These are phyloP conservation scores for Nasonia oneida DNA, from an alignment of 2,888 invertebrate genomes.

Conservation along the genomic window DNA sequence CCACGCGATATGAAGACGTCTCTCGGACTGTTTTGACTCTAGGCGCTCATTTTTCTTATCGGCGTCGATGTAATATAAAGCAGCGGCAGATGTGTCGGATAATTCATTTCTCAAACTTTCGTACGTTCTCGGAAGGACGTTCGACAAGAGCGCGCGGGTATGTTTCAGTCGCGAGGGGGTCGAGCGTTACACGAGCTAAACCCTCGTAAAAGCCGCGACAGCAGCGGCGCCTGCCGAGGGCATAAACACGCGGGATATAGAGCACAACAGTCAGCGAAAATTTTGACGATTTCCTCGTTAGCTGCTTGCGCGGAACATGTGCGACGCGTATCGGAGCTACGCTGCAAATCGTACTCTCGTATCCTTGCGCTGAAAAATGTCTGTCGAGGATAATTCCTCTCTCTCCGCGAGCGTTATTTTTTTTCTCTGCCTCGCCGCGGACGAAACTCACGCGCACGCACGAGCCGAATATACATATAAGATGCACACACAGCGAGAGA, in stretches of 20 bases:
- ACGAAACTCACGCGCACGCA: not conserved
- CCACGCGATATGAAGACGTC: not conserved
- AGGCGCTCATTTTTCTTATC: slow-evolving; percentile 20
- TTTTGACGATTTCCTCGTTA: slow-evolving; percentile 47
- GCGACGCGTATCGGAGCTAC: not conserved
- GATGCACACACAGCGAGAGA: not conserved
- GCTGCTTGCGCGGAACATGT: not conserved
- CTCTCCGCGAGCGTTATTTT: slow-evolving; percentile 4
- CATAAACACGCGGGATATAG: slow-evolving; percentile 63
- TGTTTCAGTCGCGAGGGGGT: not conserved
- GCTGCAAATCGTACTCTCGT: not conserved
- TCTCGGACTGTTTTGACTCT: not conserved
- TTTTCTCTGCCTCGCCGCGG: not conserved
- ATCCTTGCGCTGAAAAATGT: not conserved
- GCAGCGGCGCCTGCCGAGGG: slow-evolving; percentile 63
- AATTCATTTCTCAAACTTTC: slow-evolving; percentile 52
- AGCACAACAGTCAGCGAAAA: slow-evolving; percentile 50
- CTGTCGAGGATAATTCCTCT: slow-evolving; percentile 35
- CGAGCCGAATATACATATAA: not conserved
- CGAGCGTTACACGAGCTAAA: slow-evolving; percentile 27
- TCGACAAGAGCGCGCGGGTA: not conserved
- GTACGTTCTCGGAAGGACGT: slow-evolving; percentile 12
- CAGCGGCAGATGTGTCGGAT: slow-evolving; percentile 42
- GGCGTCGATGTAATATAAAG: not conserved
- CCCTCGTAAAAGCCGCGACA: slow-evolving; percentile 67